Evolutionary conservation across 2,888 invertebrate species (phyloP).

Genomic region (Flabesymbios commensalis): DNA sequence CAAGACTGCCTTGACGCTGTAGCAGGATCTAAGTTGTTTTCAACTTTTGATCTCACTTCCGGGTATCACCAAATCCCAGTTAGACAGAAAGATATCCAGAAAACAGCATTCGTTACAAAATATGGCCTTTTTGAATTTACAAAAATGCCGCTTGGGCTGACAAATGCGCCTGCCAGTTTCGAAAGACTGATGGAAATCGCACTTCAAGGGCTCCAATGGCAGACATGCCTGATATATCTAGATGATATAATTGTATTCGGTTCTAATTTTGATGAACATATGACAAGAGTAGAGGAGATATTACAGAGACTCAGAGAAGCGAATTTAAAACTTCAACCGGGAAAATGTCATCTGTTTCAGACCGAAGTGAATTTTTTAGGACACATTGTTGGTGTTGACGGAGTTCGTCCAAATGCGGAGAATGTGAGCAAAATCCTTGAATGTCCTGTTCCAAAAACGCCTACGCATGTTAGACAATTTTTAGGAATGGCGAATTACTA

Average conservation of each 20-base stretch:
- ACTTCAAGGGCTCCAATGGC: constrained; percentile 8
- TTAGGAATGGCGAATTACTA: constrained; percentile 34
- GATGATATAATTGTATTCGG: constrained; percentile 14
- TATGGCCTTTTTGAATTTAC: neutral
- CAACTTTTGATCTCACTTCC: neutral
- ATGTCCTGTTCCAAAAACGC: constrained; percentile 3
- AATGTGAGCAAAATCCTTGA: neutral
- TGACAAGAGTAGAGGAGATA: constrained; percentile 24
- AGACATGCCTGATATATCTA: neutral
- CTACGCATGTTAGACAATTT: constrained; percentile 27
- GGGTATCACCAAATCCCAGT: constrained; percentile 1
- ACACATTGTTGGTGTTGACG: constrained; percentile 1
- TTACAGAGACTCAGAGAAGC: constrained; percentile 22
- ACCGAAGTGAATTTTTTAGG: constrained; percentile 26
- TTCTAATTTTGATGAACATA: constrained; percentile 19
- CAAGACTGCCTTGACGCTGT: neutral
- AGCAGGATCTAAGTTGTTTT: neutral
- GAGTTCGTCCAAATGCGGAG: neutral
- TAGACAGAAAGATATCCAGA: neutral
- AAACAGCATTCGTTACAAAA: neutral
- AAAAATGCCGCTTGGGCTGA: too few species aligned
- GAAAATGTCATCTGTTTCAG: constrained; percentile 25
- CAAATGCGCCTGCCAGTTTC: too few species aligned
- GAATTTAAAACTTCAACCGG: constrained; percentile 13
- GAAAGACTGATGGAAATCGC: too few species aligned